phyloP scores from a whole-genome alignment of 1,140 invertebrate species.

The Camponotus pennsylvanicus region DNA sequence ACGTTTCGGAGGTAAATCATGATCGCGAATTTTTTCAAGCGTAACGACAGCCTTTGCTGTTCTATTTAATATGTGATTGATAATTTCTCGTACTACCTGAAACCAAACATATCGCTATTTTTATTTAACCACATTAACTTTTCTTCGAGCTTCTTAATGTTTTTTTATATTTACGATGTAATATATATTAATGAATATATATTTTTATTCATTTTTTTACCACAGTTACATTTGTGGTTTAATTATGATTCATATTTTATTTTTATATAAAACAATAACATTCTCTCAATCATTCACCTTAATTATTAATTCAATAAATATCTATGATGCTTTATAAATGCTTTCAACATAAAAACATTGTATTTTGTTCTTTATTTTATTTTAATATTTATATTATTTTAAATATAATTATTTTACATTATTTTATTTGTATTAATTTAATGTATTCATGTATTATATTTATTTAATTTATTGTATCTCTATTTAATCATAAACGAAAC shows the following conservation, averaged over 20 bases:
- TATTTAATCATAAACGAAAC: neutral
- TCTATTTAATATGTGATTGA: conserved; percentile 8
- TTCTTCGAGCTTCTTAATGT: neutral
- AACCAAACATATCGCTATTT: neutral
- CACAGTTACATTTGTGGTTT: neutral
- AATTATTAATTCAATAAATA: neutral
- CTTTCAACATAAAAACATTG: neutral
- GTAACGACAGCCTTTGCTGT: neutral
- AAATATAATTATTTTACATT: no score
- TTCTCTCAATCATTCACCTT: neutral
- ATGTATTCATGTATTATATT: no score
- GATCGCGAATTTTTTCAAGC: neutral
- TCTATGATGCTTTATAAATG: neutral
- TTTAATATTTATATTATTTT: neutral
- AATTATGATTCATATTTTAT: neutral
- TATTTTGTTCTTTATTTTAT: neutral
- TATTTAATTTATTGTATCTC: neutral
- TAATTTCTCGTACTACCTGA: conserved; percentile 12
- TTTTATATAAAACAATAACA: neutral
- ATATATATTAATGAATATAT: neutral
- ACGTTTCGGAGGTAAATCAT: neutral
- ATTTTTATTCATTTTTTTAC: neutral
- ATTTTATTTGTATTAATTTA: no score
- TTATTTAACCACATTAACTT: neutral
- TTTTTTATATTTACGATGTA: neutral